Base-by-base conservation (phyloP, 2,888 invertebrate genomes). In the Dasypolia templi region DNA sequence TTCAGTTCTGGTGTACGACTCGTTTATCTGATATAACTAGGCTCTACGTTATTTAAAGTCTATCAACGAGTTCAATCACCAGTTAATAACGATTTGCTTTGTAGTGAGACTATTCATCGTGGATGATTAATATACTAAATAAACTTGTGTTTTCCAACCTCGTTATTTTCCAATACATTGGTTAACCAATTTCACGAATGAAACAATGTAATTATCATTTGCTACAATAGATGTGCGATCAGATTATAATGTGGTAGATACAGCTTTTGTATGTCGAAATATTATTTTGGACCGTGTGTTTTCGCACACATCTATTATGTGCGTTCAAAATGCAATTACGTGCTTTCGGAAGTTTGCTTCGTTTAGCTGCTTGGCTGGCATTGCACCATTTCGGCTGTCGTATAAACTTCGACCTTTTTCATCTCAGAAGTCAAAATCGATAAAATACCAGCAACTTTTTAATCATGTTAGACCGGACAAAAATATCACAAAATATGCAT, bases 121-220 rank as follows among this genome's bases (percentile, higher is more conserved):
- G 42, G 64, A 68, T 80, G 58, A 79, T 77, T 74, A 79, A 84
- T 86, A 79, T 71, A 79, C 75, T 70, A 77, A 75, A 84, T 86
- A 84, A 82, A 82, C 77, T 74, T 74, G 44, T 77, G 79, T 66
- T 72, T 75, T 29, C 67, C 63, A 76, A 75, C 72, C 59, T 72
- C 56, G 58, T 80, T 66, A 76, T 77, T 72, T 69, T 72, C 76
- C 80, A 78, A 80, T 78, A 66, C 67, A 80, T 72, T 82, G 83
- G 80, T 80, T 77, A 70, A 62, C 80, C 83, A 82, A 80, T 85
- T 80, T 85, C 65, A 67, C 68, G 77, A 75, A 80, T 75, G 74
- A 78, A 84, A 75, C 77, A 74, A 69, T 85, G 73, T 78, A 77
- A 85, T 86, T 86, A 79, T 82, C 80, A 80, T 86, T 76, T 78